Conservation (phyloP, 2,888 invertebrate genomes). For the Spicauda simplicius region DNA sequence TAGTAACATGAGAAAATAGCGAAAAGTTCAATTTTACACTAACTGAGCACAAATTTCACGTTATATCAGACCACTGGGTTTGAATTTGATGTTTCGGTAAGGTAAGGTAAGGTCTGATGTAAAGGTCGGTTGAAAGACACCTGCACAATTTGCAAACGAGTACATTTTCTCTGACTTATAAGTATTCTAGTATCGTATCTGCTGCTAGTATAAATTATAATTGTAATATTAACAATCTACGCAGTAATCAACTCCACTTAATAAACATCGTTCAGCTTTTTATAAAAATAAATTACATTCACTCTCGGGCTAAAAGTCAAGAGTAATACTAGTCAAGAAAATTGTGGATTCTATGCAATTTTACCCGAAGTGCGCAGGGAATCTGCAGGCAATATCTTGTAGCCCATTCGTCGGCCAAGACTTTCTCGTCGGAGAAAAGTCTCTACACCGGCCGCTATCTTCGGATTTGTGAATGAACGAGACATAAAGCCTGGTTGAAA, state of each 20-base stretch:
- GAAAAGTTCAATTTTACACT: slow-evolving; percentile 52
- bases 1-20: not conserved
- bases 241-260: no score
- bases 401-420: slow-evolving; percentile 53
- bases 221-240: no score
- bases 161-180: no score
- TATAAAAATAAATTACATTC: not conserved
- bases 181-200: no score
- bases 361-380: slow-evolving; percentile 59
- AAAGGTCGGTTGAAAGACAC: no score
- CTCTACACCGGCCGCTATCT: slow-evolving; percentile 51
- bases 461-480: slow-evolving; percentile 67
- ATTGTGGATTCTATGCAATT: slow-evolving; percentile 47
- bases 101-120: no score
- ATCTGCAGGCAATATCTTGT: slow-evolving; percentile 54
- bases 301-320: not conserved
- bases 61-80: slow-evolving; percentile 53
- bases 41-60: slow-evolving; percentile 55
- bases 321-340: slow-evolving; percentile 39
- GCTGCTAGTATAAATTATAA: no score
- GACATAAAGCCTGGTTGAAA: slow-evolving; percentile 64
- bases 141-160: no score
- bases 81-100: no score
- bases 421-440: slow-evolving; percentile 47
- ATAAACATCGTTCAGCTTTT: not conserved